A percentile compares a stretch with the other conserved stretches of the same genome.
phyloP scores from a whole-genome alignment of 2,797 vertebrate species.

The Cichlasoma orientale region DNA sequence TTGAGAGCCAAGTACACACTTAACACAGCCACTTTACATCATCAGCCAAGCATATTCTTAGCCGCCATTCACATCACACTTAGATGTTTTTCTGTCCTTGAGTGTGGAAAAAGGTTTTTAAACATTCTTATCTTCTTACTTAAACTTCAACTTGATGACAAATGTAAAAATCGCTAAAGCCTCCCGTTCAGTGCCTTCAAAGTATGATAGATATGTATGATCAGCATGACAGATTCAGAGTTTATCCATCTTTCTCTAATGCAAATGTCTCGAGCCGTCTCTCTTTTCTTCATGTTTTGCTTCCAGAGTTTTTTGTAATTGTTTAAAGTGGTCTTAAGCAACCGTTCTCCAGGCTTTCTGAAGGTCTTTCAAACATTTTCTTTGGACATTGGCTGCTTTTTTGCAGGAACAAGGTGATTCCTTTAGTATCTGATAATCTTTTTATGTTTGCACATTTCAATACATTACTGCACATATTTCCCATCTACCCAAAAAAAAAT shows the following conservation, averaged over 20 bases:
- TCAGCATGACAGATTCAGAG: not conserved
- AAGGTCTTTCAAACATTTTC: too few species aligned
- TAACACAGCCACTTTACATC: constrained; percentile 26
- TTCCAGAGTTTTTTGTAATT: not conserved
- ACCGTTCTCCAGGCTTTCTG: too few species aligned
- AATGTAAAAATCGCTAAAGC: not conserved
- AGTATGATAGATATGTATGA: not conserved
- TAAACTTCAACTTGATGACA: not conserved
- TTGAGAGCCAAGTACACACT: constrained; percentile 32
- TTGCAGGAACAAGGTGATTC: not conserved
- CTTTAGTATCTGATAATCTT: not conserved
- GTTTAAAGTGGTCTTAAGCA: too few species aligned
- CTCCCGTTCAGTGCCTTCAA: too few species aligned
- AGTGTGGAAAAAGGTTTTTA: not conserved
- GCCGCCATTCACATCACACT: not conserved
- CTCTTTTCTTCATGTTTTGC: not conserved
- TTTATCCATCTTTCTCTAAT: not conserved
- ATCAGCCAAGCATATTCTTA: constrained; percentile 6
- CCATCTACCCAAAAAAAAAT: too few species aligned
- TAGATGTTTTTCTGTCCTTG: not conserved
- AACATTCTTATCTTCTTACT: not conserved
- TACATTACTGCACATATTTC: too few species aligned
- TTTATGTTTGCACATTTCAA: not conserved
- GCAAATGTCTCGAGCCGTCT: too few species aligned
- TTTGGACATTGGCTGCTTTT: too few species aligned